Conservation (phyloP, 2,113 vertebrate species). For the Psilopogon haemacephalus region DNA sequence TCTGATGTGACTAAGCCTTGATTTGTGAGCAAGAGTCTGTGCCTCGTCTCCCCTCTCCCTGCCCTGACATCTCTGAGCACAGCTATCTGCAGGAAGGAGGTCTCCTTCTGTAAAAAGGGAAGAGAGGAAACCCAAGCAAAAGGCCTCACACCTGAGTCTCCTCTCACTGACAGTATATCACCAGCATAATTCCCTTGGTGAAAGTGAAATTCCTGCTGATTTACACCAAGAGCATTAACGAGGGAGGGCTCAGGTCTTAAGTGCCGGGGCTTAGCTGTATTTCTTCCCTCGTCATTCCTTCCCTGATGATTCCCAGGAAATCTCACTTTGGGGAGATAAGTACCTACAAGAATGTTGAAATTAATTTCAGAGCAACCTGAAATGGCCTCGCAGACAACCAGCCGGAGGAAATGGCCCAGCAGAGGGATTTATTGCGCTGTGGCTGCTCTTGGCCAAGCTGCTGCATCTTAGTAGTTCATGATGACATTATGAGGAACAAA, state of each 20-base stretch:
- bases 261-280: constrained; percentile 9
- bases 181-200: neutral
- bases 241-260: constrained; percentile 32
- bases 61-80: neutral
- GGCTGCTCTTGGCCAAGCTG: neutral
- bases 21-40: fast-evolving
- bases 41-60: neutral
- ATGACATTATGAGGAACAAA: constrained; percentile 33
- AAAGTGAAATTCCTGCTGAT: constrained; percentile 49
- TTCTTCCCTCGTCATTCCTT: constrained; percentile 48
- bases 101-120: neutral
- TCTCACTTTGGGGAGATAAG: constrained; percentile 52
- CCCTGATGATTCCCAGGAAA: constrained; percentile 43
- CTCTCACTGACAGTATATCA: constrained; percentile 22
- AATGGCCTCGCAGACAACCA: neutral
- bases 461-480: constrained; percentile 41
- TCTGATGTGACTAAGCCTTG: neutral
- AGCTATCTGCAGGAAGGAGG: neutral
- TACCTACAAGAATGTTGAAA: constrained; percentile 36
- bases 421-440: constrained; percentile 33
- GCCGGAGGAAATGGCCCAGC: constrained; percentile 5
- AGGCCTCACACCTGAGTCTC: constrained; percentile 3
- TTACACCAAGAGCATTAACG: constrained; percentile 39
- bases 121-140: neutral
- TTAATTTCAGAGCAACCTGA: constrained; percentile 43